Base-by-base conservation (phyloP, 2,113 vertebrate species). In the Muntiacus muntjak region DNA sequence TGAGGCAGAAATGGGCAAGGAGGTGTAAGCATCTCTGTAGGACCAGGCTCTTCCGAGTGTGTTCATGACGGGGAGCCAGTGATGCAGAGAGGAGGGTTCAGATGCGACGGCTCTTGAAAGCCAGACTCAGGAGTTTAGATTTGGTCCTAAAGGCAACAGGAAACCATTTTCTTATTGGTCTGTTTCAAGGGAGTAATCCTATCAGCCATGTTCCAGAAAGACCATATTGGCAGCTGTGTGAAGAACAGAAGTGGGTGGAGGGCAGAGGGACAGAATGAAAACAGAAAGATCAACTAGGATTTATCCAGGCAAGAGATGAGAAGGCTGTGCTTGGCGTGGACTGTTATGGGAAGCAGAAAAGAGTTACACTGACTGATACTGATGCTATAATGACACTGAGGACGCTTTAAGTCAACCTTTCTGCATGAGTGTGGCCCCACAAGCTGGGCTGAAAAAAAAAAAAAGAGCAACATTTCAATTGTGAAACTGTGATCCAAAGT, bases 41-140 rank as follows among this genome's bases (percentile, higher is more conserved):
- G n/a, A 10, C 10, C 6, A 16, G 79, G 16, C 11, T 7, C 2
- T 11, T 47, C 47, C 0, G 3, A 14, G 14, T 14, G 21, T 11
- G 2, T 12, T 28, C 54, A 12, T 3, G 25, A 40, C 6, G 4
- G 60, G 81, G 74, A 91, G 89, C n/a, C 4, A 78, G 55, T 2
- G 30, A 62, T 2, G 2, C 23, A 3, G 25, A 36, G 12, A 7
- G 6, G 1, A 3, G 0, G 58, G n/a, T 30, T 64, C 88, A 10
- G 62, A 30, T 16, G 28, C 8, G 17, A 54, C 0, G 2, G 71
- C 7, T 64, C 81, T 40, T 5, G 13, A 90, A 43, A 5, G 30
- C 33, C 43, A 45, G 11, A n/a, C 25, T 28, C 26, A 54, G 25
- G 30, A n/a, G 47, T 43, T 76, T 55, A 83, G 54, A 74, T 47